Evolutionary conservation across 2,113 vertebrate genomes (phyloP), one percentile per base, ranked within the genome.

Genomic region (Pontoporia blainvillei): DNA sequence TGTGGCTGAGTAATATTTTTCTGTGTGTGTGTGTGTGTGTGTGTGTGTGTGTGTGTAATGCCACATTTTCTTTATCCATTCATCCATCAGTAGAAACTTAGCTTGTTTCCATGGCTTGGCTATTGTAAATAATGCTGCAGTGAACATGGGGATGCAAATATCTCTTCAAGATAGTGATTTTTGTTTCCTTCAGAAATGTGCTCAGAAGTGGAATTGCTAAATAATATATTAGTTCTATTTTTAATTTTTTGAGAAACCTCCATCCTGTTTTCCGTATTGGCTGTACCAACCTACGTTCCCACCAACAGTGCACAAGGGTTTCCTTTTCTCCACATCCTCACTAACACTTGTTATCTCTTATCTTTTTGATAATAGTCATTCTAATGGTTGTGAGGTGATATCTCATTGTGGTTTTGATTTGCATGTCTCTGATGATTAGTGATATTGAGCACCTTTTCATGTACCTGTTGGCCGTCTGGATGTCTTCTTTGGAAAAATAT

Each of bases 311-410:
- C 20, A 54, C 75, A 79, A 79, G 8, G 21, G 8, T 36, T 36
- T 21, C 34, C 20, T 54, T 79, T 79, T 54, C 23, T 54, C 49
- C 1, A 0, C 75, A 78, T 78, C 75, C 34, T 25, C 31, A 52
- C 46, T 5, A 78, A 78, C 3, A 54, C 49, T n/a, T 23, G 49
- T 78, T 54, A n/a, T 36, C 49, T n/a, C 75, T 78, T n/a, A n/a
- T 25, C 75, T 21, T 54, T 78, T 54, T 57, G 34, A 25, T 57
- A 8, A 36, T 25, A 57, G 76, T 57, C 49, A 54, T 57, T 57
- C 34, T 79, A 36, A 25, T 0, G 0, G 6, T 1, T 79, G 12
- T 36, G 34, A 79, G n/a, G 21, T 54, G 49, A 1, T 79, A 25
- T 25, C 23, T 79, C 49, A 6, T 15, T 57, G 20, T 25, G 34